These are phyloP conservation scores for Ostrea denselamellosa DNA, from an alignment of 1,140 invertebrate species.

Conservation along the genomic window DNA sequence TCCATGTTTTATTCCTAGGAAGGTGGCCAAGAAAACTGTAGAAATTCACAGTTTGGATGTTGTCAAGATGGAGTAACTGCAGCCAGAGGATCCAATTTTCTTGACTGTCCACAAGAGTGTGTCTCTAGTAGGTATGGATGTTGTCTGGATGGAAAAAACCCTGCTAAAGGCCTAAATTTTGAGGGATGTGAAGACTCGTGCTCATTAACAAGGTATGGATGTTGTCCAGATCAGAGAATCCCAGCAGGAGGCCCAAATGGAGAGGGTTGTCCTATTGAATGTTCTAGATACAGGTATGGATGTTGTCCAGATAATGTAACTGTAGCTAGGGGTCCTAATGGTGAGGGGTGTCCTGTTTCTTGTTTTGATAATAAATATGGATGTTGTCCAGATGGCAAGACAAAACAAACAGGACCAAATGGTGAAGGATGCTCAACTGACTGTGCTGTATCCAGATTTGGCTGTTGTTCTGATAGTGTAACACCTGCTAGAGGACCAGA, in stretches of 20 bases:
- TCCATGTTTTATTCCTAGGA: not conserved
- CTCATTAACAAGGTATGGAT: conserved; percentile 48
- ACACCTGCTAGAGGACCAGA: conserved; percentile 70
- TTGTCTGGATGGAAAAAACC: conserved; percentile 56
- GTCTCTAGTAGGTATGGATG: conserved; percentile 39
- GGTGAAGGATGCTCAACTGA: conserved; percentile 77
- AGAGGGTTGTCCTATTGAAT: conserved; percentile 47
- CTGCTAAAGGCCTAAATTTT: conserved; percentile 66
- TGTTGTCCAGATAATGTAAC: conserved; percentile 49
- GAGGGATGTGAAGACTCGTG: conserved; percentile 63
- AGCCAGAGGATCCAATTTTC: not conserved
- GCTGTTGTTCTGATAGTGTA: conserved; percentile 44
- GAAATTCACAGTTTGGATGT: conserved; percentile 27
- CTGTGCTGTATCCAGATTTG: not conserved
- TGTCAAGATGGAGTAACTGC: conserved; percentile 46
- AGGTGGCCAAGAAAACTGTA: not conserved
- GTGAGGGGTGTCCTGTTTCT: conserved; percentile 41
- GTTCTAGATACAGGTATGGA: conserved; percentile 26
- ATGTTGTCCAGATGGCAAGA: conserved; percentile 94
- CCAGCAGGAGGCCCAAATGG: conserved; percentile 48
- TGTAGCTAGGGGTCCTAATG: conserved; percentile 50
- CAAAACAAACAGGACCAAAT: conserved; percentile 85
- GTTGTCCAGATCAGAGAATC: conserved; percentile 52
- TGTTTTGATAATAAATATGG: conserved; percentile 82
- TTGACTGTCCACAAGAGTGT: conserved; percentile 33